Evolutionary conservation across 1,140 invertebrate species (phyloP), one percentile per base, ranked within the genome.

Genomic region (Caenorhabditis brenneri): DNA sequence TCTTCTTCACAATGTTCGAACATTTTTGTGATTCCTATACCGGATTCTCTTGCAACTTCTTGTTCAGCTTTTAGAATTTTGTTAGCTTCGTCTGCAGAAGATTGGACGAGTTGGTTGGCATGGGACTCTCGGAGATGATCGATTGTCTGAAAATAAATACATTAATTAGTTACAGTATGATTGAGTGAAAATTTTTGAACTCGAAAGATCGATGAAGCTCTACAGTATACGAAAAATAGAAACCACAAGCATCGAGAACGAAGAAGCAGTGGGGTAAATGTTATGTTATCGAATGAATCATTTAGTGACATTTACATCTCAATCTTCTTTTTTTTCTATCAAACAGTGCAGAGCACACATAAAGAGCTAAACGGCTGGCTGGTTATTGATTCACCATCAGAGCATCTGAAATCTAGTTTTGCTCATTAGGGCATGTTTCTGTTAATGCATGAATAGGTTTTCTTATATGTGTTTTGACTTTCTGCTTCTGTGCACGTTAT

Each of bases 51-150:
- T 6, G 55, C 46, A 22, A 83, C 42, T 46, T 79, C 33, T 24
- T 22, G 29, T n/a, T 79, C 69, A 15, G 65, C 33, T 16, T 16
- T 12, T n/a, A 10, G n/a, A 9, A 74, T 79, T 31, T 83, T 51
- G 33, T 79, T 51, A 4, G 49, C 27, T 9, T 74, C 69, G 6
- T 69, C 58, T 19, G 49, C 78, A n/a, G 69, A 51, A 1, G 82
- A 79, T 49, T 83, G 82, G n/a, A 79, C 82, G 2, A 83, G 33
- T 24, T 82, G 55, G 91, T 89, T 94, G 94, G 90, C 94, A 93
- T 89, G 79, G 87, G 83, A 81, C 90, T 88, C 58, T 74, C 85
- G 55, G 4, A 84, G 79, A 84, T 69, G 36, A 29, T 79, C 48
- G 82, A 83, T 83, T 29, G 39, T 36, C 49, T 74, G 65, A 0